These are phyloP conservation scores for Crambe crambe DNA, from an alignment of 37 sponge, comb jelly and placozoan species.

Conservation along the genomic window DNA sequence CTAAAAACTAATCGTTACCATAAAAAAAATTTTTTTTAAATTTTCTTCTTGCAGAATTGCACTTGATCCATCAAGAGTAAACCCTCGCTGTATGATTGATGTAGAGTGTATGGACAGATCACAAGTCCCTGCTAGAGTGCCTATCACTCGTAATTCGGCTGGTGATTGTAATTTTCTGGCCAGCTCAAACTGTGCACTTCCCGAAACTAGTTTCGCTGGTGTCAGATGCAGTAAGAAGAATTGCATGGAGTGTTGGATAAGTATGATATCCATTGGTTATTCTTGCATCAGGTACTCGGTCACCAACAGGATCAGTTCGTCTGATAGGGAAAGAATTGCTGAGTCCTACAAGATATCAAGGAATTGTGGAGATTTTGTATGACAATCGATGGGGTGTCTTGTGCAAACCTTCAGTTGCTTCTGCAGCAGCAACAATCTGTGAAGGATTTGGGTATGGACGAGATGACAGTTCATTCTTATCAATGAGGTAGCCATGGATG, in stretches of 20 bases:
- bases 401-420: not conserved
- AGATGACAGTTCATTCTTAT: not conserved
- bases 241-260: too few species aligned
- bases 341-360: not conserved
- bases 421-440: slow-evolving; percentile 9
- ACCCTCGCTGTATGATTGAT: not conserved
- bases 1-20: too few species aligned
- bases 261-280: too few species aligned
- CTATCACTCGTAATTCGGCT: not conserved
- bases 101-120: too few species aligned
- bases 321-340: slow-evolving; percentile 5
- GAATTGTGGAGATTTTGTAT: slow-evolving; percentile 28
- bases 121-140: not conserved
- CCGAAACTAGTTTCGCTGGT: not conserved
- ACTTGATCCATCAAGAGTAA: not conserved
- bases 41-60: not conserved
- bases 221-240: slow-evolving; percentile 4
- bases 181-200: not conserved
- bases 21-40: too few species aligned
- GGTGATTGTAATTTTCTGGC: not conserved
- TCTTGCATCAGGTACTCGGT: too few species aligned
- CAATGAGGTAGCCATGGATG: not conserved
- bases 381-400: slow-evolving; percentile 30
- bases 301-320: slow-evolving; percentile 11
- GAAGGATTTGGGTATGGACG: slow-evolving; percentile 8